Evolutionary conservation across 2,797 vertebrate genomes (phyloP), one percentile per base, ranked within the genome.

Genomic region (Ctenopoma kingsleyae): DNA sequence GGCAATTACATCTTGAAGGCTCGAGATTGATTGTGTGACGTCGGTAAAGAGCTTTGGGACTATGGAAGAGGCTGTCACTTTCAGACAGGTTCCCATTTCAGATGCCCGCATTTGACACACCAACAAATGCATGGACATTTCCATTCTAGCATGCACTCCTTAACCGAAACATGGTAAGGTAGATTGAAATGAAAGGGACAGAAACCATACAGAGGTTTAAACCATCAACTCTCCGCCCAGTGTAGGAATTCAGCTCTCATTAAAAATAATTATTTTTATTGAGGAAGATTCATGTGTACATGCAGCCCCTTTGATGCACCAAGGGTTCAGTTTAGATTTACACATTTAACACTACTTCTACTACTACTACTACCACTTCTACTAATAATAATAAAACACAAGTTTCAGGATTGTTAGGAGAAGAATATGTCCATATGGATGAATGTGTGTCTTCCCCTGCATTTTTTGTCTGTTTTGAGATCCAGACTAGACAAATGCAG

Each of bases 401-500:
- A n/a, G 65, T 81, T 82, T 86, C 48, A 77, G 62, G 8, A 53
- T 51, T 16, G 12, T 43, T 54, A 58, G 1, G 36, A 57, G 76
- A 74, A 22, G 46, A 46, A 27, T 32, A 30, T 13, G 38, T 15
- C 3, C 56, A 55, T 57, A 67, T 69, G 43, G 54, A 19, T 10
- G 40, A 52, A 49, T 75, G 5, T 53, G 49, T 7, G 23, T 57
- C 49, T 46, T 52, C 12, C 54, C 53, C 52, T 17, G 35, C 43
- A 23, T 58, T 64, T n/a, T 43, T 23, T 36, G 8, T 57, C 44
- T 13, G 16, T 27, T 64, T 66, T 38, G 22, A 61, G 46, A 66
- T 80, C 56, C 72, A 69, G 68, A 66, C 50, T 36, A 66, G 67
- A 69, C 74, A 27, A 56, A 79, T 67, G 70, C 32, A 79, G 49